Evolutionary conservation across 2,113 vertebrate genomes (phyloP), one percentile per base, ranked within the genome.

Genomic region (Sylvietta virens): DNA sequence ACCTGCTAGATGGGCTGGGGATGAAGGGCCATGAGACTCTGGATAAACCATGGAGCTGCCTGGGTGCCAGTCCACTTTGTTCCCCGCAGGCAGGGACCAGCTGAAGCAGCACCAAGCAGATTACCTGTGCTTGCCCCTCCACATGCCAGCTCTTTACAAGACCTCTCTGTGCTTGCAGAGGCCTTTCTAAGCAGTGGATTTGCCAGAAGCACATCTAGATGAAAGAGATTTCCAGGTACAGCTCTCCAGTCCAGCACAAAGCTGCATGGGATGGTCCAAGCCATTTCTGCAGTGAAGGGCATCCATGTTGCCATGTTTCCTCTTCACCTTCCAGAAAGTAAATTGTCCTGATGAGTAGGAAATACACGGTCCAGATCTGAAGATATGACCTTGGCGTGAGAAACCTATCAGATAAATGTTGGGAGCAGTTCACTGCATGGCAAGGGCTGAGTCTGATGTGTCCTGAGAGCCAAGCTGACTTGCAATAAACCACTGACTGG

Each of bases 341-440:
- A 33, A 6, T 8, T 35, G 12, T n/a, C 28, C 18, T 45, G 21
- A 12, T 24, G 8, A 17, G 18, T 5, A 76, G 26, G 12, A 81
- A 42, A 71, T 31, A 45, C 11, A 13, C 7, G 15, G 21, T 19
- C 6, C n/a, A 53, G 27, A 39, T 11, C 7, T 3, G 1, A 81
- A 69, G 8, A 6, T 18, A 23, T 6, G 11, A 30, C 5, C 27
- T 5, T 2, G 1, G 14, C 13, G 13, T 21, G 15, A 73, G 22
- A 37, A 74, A 22, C 13, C 15, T 8, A 20, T 5, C 0, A 0
- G 20, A 0, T 10, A 20, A 40, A 1, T 7, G 21, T 11, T 31
- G 53, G 42, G 18, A 73, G 8, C n/a, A 53, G 53, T 13, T 44
- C 40, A 13, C 18, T 39, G 42, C 0, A 0, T 4, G n/a, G 11